Evolutionary conservation across 2,797 vertebrate species (phyloP), one percentile per base, ranked within the genome.

Genomic region (Micrastur ruficollis): DNA sequence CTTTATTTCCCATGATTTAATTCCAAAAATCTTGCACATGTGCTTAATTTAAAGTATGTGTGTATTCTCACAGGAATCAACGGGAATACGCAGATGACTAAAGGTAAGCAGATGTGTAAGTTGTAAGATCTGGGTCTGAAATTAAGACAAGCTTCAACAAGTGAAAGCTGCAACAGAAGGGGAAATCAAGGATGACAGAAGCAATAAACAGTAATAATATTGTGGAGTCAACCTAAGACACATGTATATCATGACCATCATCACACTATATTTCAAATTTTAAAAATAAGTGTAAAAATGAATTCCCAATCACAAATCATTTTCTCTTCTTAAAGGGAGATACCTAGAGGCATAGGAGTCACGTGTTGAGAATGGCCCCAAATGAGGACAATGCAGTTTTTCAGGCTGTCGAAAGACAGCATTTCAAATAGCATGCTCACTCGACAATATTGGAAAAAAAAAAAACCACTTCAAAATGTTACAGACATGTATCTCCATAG

Each of bases 21-120:
- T 90, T 81, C 55, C n/a, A 56, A 46, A 86, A 89, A 49, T 42
- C 59, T 90, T 75, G 74, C 94, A 95, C 49, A 13, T 95, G 81
- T 89, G 70, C 63, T 75, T 80, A 80, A 95, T 95, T 89, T 76
- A 82, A 84, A 86, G 47, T 93, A 87, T 0, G 40, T 63, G 52
- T 84, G 82, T 71, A 83, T 67, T 76, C 90, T 61, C 81, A 1
- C 34, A 17, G 90, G 93, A 89, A 46, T 78, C 59, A 42, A 19
- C 13, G 63, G 95, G 78, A 75, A 79, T 42, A 42, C 0, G 0
- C 63, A 86, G 76, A 86, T 46, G 82, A 91, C 90, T 95, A 91
- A 96, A 97, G 93, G 93, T 96, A 95, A 96, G 90, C 94, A 97
- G 93, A 93, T 96, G 94, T 97, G 85, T 17, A 66, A 90, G 55